A percentile compares a stretch with the other conserved stretches of the same genome.
phyloP scores from a whole-genome alignment of 2,888 invertebrate genomes.

The Drosophila borealis region DNA sequence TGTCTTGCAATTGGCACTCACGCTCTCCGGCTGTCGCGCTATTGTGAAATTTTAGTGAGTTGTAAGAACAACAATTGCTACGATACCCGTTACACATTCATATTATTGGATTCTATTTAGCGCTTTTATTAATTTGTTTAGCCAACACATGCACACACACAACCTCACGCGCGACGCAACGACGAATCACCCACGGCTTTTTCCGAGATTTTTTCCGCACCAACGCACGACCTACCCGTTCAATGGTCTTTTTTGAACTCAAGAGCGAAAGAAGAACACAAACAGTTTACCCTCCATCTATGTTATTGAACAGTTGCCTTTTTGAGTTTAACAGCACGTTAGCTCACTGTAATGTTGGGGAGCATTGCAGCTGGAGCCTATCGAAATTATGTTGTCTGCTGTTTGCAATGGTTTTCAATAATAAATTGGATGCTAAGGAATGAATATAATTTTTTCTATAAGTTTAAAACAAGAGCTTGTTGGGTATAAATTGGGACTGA shows the following conservation, averaged over 20 bases:
- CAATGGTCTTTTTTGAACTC: slow-evolving; percentile 47
- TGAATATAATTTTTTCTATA: no score
- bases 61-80: slow-evolving; percentile 16
- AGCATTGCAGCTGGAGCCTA: not conserved
- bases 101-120: slow-evolving; percentile 26
- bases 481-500: no score
- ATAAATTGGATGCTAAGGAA: no score
- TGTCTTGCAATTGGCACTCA: slow-evolving; percentile 63
- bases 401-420: not conserved
- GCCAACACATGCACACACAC: slow-evolving; percentile 32
- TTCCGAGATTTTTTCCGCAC: slow-evolving; percentile 21
- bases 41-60: slow-evolving; percentile 10
- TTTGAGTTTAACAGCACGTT: slow-evolving; percentile 24
- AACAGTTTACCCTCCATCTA: slow-evolving; percentile 29
- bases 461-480: no score
- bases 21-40: slow-evolving; percentile 35
- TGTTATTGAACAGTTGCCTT: slow-evolving; percentile 30
- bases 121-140: slow-evolving; percentile 24
- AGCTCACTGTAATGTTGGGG: not conserved
- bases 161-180: slow-evolving; percentile 49
- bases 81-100: slow-evolving; percentile 25
- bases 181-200: slow-evolving; percentile 62
- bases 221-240: slow-evolving; percentile 44
- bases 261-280: slow-evolving; percentile 36
- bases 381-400: not conserved